These are phyloP conservation scores for Akabosia matsudoensis DNA, from an alignment of 1,140 invertebrate genomes.

Conservation along the genomic window DNA sequence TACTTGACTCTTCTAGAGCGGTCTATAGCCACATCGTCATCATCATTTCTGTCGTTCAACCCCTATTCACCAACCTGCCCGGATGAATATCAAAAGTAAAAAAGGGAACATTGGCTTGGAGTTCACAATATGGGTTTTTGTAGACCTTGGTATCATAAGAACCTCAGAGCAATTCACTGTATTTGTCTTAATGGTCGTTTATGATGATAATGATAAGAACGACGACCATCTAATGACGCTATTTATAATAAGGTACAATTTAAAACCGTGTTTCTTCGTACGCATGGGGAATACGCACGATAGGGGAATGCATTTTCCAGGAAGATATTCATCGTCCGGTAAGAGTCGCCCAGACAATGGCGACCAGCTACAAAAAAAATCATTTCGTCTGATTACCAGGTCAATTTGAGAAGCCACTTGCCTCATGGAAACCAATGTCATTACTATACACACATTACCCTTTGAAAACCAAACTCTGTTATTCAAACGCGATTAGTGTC, in stretches of 20 bases:
- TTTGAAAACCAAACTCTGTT: background rate
- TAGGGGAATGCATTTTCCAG: slow-evolving; percentile 6
- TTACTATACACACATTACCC: background rate
- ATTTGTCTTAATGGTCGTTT: slow-evolving; percentile 15
- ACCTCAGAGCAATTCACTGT: background rate
- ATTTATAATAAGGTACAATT: slow-evolving; percentile 5
- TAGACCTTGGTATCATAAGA: background rate
- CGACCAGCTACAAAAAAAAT: background rate
- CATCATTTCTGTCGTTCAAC: background rate
- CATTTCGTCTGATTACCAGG: slow-evolving; percentile 10
- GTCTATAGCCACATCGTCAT: background rate
- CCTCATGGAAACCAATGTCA: slow-evolving; percentile 8
- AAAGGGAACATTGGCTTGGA: background rate
- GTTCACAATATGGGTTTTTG: background rate
- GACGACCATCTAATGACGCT: slow-evolving; percentile 19
- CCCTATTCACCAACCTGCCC: background rate
- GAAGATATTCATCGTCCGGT: background rate
- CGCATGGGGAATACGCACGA: background rate
- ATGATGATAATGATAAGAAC: slow-evolving; percentile 13
- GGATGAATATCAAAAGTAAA: background rate
- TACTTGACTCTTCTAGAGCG: background rate
- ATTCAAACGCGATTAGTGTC: background rate
- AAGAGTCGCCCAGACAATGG: background rate
- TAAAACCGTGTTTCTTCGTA: background rate
- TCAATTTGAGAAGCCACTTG: background rate